Evolutionary conservation across 2,113 vertebrate species (phyloP).

Genomic region (Phalacrocorax brasilianus): DNA sequence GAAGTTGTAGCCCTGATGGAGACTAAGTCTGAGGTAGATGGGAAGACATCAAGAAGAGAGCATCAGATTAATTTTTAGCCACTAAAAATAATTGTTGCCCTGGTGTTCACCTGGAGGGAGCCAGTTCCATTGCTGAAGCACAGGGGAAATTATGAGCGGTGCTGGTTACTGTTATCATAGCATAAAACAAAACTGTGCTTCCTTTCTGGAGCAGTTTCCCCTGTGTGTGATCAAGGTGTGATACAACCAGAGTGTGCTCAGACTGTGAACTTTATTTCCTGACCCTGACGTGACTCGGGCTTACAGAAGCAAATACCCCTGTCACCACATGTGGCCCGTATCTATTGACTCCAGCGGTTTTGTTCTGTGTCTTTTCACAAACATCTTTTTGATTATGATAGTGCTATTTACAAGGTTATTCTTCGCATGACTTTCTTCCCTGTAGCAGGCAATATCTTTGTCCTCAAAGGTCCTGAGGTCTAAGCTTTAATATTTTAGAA

Average conservation of each 20-base stretch:
- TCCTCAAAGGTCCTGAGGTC: background rate
- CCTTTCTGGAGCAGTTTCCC: background rate
- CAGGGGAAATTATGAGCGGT: background rate
- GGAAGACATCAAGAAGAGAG: background rate
- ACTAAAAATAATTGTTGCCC: slow-evolving; percentile 2
- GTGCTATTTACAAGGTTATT: slow-evolving; percentile 1
- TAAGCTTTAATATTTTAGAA: background rate
- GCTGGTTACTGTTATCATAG: background rate
- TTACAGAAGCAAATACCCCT: background rate
- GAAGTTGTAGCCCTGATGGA: background rate
- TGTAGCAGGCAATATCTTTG: background rate
- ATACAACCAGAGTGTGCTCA: background rate
- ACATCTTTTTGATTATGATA: background rate
- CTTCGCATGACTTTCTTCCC: background rate
- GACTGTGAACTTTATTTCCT: background rate
- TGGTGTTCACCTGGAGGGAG: background rate
- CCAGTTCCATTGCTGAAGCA: background rate
- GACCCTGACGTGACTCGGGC: background rate
- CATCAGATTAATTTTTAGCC: background rate
- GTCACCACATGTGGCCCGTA: background rate
- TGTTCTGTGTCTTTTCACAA: background rate
- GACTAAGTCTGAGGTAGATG: background rate
- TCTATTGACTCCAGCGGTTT: background rate
- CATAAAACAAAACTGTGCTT: background rate
- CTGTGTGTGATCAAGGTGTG: background rate